These are phyloP conservation scores for Cybosia mesomella DNA, from an alignment of 2,888 invertebrate species.

Conservation along the genomic window DNA sequence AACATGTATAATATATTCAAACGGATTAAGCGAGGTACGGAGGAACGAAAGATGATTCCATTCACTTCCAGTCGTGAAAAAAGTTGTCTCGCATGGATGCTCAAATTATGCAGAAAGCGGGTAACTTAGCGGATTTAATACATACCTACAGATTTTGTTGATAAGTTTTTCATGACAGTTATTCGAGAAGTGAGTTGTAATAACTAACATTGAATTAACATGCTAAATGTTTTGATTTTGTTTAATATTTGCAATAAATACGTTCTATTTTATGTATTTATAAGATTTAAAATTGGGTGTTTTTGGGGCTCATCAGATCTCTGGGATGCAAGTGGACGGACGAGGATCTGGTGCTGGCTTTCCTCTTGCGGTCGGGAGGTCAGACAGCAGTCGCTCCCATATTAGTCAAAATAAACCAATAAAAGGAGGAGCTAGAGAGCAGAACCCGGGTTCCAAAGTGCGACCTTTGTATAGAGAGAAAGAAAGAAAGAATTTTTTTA, in stretches of 20 bases:
- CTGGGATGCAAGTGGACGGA: background rate
- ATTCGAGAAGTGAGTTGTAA: background rate
- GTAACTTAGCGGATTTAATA: slow-evolving; percentile 14
- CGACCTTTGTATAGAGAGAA: no score
- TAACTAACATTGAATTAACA: background rate
- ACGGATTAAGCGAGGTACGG: slow-evolving; percentile 10
- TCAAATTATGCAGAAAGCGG: slow-evolving; percentile 9
- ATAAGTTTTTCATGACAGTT: slow-evolving; percentile 1
- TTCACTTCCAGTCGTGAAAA: slow-evolving; percentile 18
- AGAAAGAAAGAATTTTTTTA: no score
- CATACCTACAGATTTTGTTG: background rate
- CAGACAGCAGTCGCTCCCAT: background rate
- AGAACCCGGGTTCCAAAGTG: background rate
- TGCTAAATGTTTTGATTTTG: background rate
- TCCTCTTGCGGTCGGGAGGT: background rate
- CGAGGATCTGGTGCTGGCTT: background rate
- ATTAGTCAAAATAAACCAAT: background rate
- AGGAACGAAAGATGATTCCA: slow-evolving; percentile 20
- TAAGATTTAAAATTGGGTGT: background rate
- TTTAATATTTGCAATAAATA: background rate
- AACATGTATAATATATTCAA: slow-evolving; percentile 22
- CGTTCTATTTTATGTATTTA: background rate
- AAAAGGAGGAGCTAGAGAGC: background rate
- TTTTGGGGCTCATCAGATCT: background rate
- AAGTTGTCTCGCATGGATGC: slow-evolving; percentile 19